Evolutionary conservation across 2,113 vertebrate species (phyloP).

Genomic region (Sterna hirundo): DNA sequence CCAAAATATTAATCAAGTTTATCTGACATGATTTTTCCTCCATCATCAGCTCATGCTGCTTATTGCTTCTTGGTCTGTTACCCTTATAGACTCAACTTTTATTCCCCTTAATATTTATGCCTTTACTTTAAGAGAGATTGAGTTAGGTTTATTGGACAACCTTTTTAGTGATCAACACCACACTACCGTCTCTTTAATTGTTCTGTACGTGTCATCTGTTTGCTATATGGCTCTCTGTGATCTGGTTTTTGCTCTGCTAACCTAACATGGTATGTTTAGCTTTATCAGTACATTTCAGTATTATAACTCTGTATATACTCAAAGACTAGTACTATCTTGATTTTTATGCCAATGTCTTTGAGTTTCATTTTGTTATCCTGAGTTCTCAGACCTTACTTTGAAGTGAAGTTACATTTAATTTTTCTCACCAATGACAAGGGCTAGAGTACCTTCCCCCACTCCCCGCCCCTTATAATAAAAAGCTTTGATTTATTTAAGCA

Average conservation of each 20-base stretch:
- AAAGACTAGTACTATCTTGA: background rate
- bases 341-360: background rate
- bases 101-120: background rate
- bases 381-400: background rate
- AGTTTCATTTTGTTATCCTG: background rate
- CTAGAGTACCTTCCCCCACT: background rate
- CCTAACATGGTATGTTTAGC: background rate
- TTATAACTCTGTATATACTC: background rate
- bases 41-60: background rate
- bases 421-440: background rate
- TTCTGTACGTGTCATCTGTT: background rate
- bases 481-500: background rate
- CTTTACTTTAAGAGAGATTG: background rate
- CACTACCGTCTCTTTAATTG: background rate
- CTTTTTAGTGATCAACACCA: background rate
- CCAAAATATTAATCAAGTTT: constrained; percentile 51
- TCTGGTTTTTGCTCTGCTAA: background rate
- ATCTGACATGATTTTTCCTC: constrained; percentile 25
- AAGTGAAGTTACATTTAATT: background rate
- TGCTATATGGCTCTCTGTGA: background rate
- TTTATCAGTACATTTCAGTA: background rate
- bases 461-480: background rate
- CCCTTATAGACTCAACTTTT: background rate
- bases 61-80: constrained; percentile 16
- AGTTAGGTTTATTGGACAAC: background rate